Evolutionary conservation across 2,113 vertebrate species (phyloP), one percentile per base, ranked within the genome.

Genomic region (Gasterosteus nipponicus): DNA sequence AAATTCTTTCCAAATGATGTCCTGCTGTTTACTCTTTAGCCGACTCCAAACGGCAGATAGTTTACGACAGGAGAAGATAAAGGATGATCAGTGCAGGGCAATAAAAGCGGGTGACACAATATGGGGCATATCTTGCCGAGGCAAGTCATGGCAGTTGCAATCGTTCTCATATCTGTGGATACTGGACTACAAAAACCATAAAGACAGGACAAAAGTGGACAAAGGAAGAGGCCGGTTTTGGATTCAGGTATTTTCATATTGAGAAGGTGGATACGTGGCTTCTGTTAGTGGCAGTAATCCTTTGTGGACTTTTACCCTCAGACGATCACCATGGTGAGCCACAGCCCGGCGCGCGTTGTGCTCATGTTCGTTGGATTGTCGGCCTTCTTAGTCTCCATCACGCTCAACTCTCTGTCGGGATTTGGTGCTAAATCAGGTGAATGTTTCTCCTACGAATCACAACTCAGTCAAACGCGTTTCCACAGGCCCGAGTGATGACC

Each of bases 361-460:
- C 73, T 92, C 49, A 86, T 88, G 86, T 49, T 92, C n/a, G 8
- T 82, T 19, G 85, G 82, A 41, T 56, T 93, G 1, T 10, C 87
- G 19, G 33, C 26, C 8, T 86, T 89, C 56, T 65, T 88, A 57
- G 42, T 58, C 0, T 79, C 89, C 1, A 22, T 87, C 19, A 83
- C 59, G 0, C 44, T 93, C 15, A 92, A 93, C 68, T 63, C 12
- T 6, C 42, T 93, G 5, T 87, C 89, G 2, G 78, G 64, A 47
- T 76, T 85, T 5, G 87, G 89, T 4, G 51, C 31, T 3, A 70
- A 67, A 83, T 84, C 91, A 77, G 91, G 91, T 90, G 57, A 89
- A 49, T 53, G 33, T 70, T 67, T 69, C 29, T 62, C 15, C 38
- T 0, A 47, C 47, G 2, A 10, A 31, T 46, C n/a, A 11, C 47